phyloP scores from a whole-genome alignment of 2,888 invertebrate species.

The Sabatieria punctata region DNA sequence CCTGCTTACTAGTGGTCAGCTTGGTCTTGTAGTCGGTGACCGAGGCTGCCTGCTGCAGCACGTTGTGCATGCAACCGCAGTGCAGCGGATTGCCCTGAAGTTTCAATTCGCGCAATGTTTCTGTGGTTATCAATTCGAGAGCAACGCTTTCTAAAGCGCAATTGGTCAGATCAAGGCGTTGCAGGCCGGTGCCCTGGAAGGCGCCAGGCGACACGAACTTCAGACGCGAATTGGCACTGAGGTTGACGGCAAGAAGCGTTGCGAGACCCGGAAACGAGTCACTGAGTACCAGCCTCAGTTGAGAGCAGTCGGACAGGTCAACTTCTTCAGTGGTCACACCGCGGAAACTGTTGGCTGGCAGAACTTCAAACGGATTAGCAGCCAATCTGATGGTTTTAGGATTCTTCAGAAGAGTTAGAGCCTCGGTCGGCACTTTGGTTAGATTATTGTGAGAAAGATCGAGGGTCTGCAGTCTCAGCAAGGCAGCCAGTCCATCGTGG shows the following conservation, averaged over 20 bases:
- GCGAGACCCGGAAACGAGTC: neutral
- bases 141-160: too few species aligned
- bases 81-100: constrained; percentile 1
- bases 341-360: neutral
- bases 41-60: too few species aligned
- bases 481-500: neutral
- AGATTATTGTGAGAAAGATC: constrained; percentile 4
- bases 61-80: constrained; percentile 1
- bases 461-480: neutral
- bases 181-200: neutral
- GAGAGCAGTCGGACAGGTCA: neutral
- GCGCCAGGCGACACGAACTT: constrained; percentile 2
- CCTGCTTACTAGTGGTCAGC: too few species aligned
- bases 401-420: neutral
- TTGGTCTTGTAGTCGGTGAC: too few species aligned
- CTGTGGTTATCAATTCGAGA: neutral
- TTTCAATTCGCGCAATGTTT: neutral
- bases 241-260: neutral
- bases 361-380: constrained; percentile 3
- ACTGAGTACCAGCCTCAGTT: constrained; percentile 3
- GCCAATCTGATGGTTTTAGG: constrained; percentile 1
- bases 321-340: neutral
- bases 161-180: too few species aligned
- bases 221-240: neutral
- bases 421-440: neutral